Conservation (phyloP, 35 echinoderm and acorn worm species). For the Patiria miniata region DNA sequence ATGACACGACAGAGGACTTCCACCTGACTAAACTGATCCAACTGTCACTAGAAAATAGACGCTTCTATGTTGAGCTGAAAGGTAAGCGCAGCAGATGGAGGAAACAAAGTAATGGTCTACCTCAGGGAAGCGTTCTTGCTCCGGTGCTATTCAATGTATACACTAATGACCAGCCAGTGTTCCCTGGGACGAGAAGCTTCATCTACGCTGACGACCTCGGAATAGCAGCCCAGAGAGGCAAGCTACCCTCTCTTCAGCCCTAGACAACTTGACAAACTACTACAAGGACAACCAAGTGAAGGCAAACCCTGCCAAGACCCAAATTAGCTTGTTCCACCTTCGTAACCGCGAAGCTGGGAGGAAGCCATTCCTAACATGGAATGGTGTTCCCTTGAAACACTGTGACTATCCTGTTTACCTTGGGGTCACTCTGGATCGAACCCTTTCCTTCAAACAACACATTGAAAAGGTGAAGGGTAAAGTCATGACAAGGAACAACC, state of each 20-base stretch:
- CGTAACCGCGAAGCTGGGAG: conserved; percentile 1
- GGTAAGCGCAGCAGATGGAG: conserved; percentile 58
- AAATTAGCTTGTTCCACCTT: conserved; percentile 43
- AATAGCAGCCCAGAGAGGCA: conserved; percentile 30
- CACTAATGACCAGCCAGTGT: conserved; percentile 46
- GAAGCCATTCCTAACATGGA: conserved; percentile 20
- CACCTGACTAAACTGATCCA: conserved; percentile 50
- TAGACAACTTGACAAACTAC: conserved; percentile 17
- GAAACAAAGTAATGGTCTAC: conserved; percentile 50
- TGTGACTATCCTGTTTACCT: conserved; percentile 47
- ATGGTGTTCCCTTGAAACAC: conserved; percentile 28
- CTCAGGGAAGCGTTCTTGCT: conserved; percentile 58
- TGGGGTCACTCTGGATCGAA: conserved; percentile 33
- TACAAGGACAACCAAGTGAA: conserved; percentile 45
- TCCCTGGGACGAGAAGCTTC: conserved; percentile 24
- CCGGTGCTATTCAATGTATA: conserved; percentile 49
- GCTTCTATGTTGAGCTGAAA: conserved; percentile 49
- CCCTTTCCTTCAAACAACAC: conserved; percentile 34
- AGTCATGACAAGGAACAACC: conserved; percentile 34
- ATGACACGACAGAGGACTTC: conserved; percentile 8
- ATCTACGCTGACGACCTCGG: conserved; percentile 58
- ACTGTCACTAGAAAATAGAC: conserved; percentile 51
- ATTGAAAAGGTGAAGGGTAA: conserved; percentile 46
- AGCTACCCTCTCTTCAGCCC: conserved; percentile 12
- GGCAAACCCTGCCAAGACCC: conserved; percentile 41